These are phyloP conservation scores for Lepilemur ruficaudatus DNA, from an alignment of 2,797 vertebrate species.

Conservation along the genomic window DNA sequence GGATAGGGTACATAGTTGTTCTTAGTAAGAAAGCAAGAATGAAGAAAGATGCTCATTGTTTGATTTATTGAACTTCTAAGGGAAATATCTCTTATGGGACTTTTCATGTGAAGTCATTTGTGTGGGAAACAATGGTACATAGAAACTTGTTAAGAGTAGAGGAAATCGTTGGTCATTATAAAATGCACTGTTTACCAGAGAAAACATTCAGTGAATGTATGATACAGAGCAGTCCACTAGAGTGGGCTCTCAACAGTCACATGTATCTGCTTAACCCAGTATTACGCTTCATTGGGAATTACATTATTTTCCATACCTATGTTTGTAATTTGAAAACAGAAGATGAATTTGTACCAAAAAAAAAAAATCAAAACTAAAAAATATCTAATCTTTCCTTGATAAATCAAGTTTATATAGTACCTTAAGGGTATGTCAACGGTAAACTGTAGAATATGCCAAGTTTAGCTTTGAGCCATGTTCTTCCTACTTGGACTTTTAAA, in stretches of 20 bases:
- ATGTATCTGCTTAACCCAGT: background rate
- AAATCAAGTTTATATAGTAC: background rate
- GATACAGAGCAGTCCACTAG: background rate
- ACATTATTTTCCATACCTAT: background rate
- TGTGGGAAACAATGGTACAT: background rate
- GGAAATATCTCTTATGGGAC: background rate
- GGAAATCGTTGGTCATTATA: background rate
- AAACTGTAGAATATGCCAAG: background rate
- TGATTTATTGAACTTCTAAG: background rate
- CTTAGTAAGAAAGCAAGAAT: background rate
- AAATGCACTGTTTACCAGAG: background rate
- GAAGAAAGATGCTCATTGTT: background rate
- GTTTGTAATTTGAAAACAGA: constrained; percentile 3
- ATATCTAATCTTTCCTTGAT: background rate
- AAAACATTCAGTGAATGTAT: background rate
- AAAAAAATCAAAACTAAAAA: background rate
- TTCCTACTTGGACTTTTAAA: background rate
- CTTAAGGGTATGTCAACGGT: background rate
- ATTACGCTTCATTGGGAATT: background rate
- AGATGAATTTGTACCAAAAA: background rate
- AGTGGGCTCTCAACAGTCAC: background rate
- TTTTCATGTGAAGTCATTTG: background rate
- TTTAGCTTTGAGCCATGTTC: background rate
- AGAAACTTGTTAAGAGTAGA: background rate
- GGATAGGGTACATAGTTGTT: background rate